Evolutionary conservation across 2,888 invertebrate genomes (phyloP), one percentile per base, ranked within the genome.

Genomic region (Globia sparganii): DNA sequence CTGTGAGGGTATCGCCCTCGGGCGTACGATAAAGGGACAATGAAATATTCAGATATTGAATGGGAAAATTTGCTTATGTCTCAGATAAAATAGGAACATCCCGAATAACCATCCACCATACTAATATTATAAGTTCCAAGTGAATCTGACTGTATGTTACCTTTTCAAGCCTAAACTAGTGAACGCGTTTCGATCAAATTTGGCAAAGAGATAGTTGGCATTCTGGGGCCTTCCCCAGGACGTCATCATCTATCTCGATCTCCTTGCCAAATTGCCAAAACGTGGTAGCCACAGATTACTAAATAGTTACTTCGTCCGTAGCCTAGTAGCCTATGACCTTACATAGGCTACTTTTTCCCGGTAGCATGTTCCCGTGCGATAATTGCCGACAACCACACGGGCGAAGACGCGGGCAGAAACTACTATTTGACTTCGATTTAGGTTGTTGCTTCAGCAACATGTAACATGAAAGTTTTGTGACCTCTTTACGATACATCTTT

Each of bases 1-100:
- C 53, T 56, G 15, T n/a, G 40, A 43, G 65, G 34, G 31, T 80
- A 81, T 37, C n/a, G 81, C 28, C 59, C 65, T 59, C 34, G 49
- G 58, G 58, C 28, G 21, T 28, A 28, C 21, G 65, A 49, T 53
- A n/a, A 49, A 74, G 49, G 65, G 65, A 43, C 65, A 40, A 28
- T 58, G 49, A 31, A 80, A 49, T 65, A 34, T 34, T 65, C 9
- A 18, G 31, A 40, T 53, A 34, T 65, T n/a, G 11, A 53, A 28
- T 75, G 0, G 0, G 21, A 65, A 61, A 2, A 81, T 81, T 28
- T 81, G 81, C 31, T 64, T 56, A 25, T 62, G 9, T 53, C 28
- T 59, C 70, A 4, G 4, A 62, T 79, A 21, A 21, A 61, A 49
- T 34, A 34, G 49, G 15, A 40, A 37, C 9, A 28, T 67, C 1